phyloP scores from a whole-genome alignment of 2,888 invertebrate genomes.

The Allophyes oxyacanthae region DNA sequence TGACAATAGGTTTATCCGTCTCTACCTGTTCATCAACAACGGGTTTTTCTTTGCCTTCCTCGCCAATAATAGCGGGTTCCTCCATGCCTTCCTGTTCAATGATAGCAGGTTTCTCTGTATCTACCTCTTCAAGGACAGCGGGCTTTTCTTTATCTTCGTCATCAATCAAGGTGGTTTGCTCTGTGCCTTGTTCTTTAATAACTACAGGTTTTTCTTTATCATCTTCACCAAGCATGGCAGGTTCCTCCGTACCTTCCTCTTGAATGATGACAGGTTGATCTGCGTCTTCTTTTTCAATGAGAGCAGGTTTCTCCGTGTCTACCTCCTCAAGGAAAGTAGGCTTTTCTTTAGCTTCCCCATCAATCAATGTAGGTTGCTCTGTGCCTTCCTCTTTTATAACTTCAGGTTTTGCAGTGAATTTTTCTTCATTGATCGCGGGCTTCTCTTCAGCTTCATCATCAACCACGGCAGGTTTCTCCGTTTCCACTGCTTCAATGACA shows the following conservation, averaged over 20 bases:
- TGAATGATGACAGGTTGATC: background rate
- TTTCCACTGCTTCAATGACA: background rate
- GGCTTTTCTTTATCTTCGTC: constrained; percentile 15
- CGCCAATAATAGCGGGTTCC: constrained; percentile 1
- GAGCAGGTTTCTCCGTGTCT: background rate
- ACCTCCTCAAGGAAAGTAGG: background rate
- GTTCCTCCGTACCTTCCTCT: constrained; percentile 13
- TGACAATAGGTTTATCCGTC: constrained; percentile 17
- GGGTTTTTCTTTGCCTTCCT: constrained; percentile 19
- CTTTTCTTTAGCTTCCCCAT: background rate
- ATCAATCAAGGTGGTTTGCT: constrained; percentile 22
- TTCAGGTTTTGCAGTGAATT: background rate
- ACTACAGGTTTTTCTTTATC: constrained; percentile 6
- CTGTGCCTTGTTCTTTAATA: constrained; percentile 4
- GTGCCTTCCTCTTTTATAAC: background rate
- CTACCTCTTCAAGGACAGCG: constrained; percentile 3
- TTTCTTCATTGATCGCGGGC: background rate
- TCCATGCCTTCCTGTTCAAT: background rate
- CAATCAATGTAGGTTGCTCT: background rate
- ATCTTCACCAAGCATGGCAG: constrained; percentile 3
- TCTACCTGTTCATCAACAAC: constrained; percentile 2
- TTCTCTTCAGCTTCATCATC: background rate
- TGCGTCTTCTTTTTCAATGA: background rate
- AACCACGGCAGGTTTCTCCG: background rate
- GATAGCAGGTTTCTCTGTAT: constrained; percentile 17